These are phyloP conservation scores for Leuctra nigra DNA, from an alignment of 2,888 invertebrate genomes.

Conservation along the genomic window DNA sequence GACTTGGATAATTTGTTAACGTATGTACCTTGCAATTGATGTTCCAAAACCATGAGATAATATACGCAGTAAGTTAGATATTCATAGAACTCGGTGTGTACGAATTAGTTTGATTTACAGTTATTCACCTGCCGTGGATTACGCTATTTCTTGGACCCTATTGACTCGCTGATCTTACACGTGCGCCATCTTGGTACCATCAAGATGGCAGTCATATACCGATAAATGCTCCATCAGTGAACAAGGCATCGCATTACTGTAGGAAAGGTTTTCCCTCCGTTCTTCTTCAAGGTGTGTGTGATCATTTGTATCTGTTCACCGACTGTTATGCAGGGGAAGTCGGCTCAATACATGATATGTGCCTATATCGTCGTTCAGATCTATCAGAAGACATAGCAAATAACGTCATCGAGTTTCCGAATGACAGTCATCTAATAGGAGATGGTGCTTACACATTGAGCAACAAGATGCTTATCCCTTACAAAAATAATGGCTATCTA, in stretches of 20 bases:
- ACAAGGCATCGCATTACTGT: conserved; percentile 20
- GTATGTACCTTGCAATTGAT: too few species aligned
- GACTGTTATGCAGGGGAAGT: conserved; percentile 30
- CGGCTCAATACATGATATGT: conserved; percentile 28
- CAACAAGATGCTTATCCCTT: conserved; percentile 14
- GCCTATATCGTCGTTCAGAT: conserved; percentile 29
- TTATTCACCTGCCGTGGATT: too few species aligned
- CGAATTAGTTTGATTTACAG: too few species aligned
- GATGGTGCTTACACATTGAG: conserved; percentile 22
- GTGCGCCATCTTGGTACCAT: too few species aligned
- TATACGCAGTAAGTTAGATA: too few species aligned
- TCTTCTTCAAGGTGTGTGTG: conserved; percentile 28
- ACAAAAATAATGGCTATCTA: conserved; percentile 19
- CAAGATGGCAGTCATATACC: conserved; percentile 29
- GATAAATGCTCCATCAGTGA: conserved; percentile 23
- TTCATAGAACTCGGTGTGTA: too few species aligned
- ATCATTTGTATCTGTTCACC: conserved; percentile 27
- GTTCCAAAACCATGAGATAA: too few species aligned
- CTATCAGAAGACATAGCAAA: conserved; percentile 22
- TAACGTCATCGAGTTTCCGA: conserved; percentile 20
- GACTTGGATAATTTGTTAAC: too few species aligned
- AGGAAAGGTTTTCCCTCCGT: conserved; percentile 24
- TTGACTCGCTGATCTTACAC: too few species aligned
- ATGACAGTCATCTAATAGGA: conserved; percentile 21
- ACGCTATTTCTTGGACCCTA: too few species aligned